Base-by-base conservation (phyloP, 2,797 vertebrate species). In the Acanthurus lineatus region DNA sequence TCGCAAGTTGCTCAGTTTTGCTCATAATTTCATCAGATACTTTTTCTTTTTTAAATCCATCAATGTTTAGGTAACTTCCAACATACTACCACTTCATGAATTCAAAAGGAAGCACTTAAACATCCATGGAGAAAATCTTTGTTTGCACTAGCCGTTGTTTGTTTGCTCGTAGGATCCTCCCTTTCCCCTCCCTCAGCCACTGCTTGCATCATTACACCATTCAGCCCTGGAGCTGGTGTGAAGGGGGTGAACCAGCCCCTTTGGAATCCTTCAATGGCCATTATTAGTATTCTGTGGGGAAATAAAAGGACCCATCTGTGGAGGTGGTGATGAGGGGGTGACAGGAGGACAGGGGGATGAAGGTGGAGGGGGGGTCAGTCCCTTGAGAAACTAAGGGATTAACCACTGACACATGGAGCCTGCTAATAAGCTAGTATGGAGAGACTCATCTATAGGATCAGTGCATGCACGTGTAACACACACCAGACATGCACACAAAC, bases 221-320 rank as follows among this genome's bases (percentile, higher is more conserved):
- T 86, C 83, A 86, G 76, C 70, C 77, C 48, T 22, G 56, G 59
- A 69, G 81, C 74, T 73, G 82, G 86, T 84, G 84, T 85, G 81
- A 87, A 85, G 63, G 81, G 75, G 79, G 73, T 49, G 79, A 91
- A 86, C 82, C 87, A 72, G 78, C 70, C 91, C 57, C 81, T 90
- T 93, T 92, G 93, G 92, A 93, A 92, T 94, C 92, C 88, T 89
- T 93, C 92, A 91, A 88, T 92, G 88, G 88, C 87, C 88, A 83
- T 94, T 93, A 94, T 94, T 95, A 93, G 91, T 93, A 94, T 95
- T 93, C 94, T 90, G 81, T 87, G 79, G 92, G 93, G 91, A 92
- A 94, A 92, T 93, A 93, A 92, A 95, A 79, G 89, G 92, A 88
- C 95, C 95, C 95, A 95, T 95, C 94, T 95, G 95, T 93, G 90